Conservation (phyloP, 1,140 invertebrate genomes). For the Caerostris darwini region DNA sequence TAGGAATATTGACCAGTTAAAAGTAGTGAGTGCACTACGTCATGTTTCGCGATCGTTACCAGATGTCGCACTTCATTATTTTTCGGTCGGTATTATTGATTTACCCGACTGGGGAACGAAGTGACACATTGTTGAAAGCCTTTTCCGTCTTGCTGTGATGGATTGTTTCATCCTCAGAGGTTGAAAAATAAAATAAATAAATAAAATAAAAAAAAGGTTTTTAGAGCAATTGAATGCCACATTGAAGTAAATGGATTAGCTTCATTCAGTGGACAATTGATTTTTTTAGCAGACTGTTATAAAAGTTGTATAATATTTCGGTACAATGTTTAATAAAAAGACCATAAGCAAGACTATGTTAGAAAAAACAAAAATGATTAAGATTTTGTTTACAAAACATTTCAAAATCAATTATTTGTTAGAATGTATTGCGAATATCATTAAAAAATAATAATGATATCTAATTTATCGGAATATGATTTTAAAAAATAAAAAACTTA, state of each 20-base stretch:
- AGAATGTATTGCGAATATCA: too few relatives aligned
- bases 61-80: slow-evolving; percentile 61
- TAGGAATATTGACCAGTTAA: slow-evolving; percentile 28
- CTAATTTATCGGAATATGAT: too few relatives aligned
- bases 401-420: too few relatives aligned
- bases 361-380: too few relatives aligned
- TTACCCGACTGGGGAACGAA: background rate
- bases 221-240: background rate
- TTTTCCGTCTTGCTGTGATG: slow-evolving; percentile 57
- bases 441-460: too few relatives aligned
- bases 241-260: background rate
- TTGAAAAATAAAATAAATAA: background rate
- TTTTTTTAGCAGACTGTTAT: too few relatives aligned
- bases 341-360: too few relatives aligned
- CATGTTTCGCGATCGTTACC: slow-evolving; percentile 55
- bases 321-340: too few relatives aligned
- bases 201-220: background rate
- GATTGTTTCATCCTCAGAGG: background rate
- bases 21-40: background rate
- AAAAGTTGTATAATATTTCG: too few relatives aligned
- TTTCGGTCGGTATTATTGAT: slow-evolving; percentile 42
- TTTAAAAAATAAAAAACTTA: too few relatives aligned
- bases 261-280: background rate
- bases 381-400: too few relatives aligned
- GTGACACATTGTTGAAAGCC: slow-evolving; percentile 42